Evolutionary conservation across 2,797 vertebrate species (phyloP), one percentile per base, ranked within the genome.

Genomic region (Buceros bicornis): DNA sequence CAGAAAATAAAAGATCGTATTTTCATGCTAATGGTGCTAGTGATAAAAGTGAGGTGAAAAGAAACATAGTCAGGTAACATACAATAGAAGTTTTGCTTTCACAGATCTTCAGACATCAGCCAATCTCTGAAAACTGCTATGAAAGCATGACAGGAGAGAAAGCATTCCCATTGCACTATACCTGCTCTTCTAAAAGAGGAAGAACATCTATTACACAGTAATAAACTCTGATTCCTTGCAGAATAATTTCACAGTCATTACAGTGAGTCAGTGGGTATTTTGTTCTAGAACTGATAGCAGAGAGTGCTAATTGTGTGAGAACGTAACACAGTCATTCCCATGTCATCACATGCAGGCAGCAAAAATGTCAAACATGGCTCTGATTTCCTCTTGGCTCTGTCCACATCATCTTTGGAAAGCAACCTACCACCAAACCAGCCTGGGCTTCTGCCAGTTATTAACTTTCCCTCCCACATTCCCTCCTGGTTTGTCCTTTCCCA

Each of bases 181-280:
- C 2, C 3, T 35, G 33, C 17, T 87, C 5, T 53, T 79, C 31
- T 58, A 43, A 69, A 82, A 60, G 29, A 65, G 8, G 26, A 66
- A 29, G 18, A 66, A 73, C 21, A 60, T 35, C 14, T 64, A 37
- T 81, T 65, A 28, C 54, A 62, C 6, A 11, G 8, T 76, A 33
- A 51, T 50, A 78, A 90, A 77, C 9, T 12, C 25, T 33, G 77
- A 50, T 82, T 77, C 33, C 20, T 77, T 85, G 71, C 40, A 54
- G 90, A 74, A 54, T 40, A 57, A 51, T 56, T 28, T 43, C 37
- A 67, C 45, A 95, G 28, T 72, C 40, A 69, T 81, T 71, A 58
- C 7, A 85, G 43, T 87, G 94, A 95, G 61, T 96, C 95, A 95
- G 64, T 53, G 67, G 64, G 53, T 64, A 94, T 89, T 93, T 64